Evolutionary conservation across 2,888 invertebrate species (phyloP), one percentile per base, ranked within the genome.

Genomic region (Pecten maximus): DNA sequence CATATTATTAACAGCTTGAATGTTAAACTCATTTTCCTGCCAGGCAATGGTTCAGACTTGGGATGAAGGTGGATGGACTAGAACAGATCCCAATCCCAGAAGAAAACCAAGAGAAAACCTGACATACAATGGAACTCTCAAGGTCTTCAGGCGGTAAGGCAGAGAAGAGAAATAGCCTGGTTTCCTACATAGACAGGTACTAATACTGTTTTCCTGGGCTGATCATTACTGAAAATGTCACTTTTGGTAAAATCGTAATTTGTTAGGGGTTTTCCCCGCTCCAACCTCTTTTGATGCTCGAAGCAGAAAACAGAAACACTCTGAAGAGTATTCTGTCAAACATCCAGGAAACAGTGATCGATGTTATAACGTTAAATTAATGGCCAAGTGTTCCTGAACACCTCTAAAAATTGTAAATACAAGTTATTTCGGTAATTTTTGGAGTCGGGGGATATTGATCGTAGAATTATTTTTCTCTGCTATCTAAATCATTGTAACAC

Each of bases 21-120:
- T 74, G 74, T 74, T 74, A 28, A 74, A 74, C 10, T 74, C 74
- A 74, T 74, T 74, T 74, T 74, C 28, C 74, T 28, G 28, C 74
- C 28, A 35, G 74, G 12, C 28, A 6, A 6, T 74, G 74, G 74
- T 74, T 28, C 35, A 74, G 74, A 28, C 35, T 74, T 74, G 74
- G 8, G 6, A 12, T 35, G 74, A 23, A 54, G 74, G 10, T 16
- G 35, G 74, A 74, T 10, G 74, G 28, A 35, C 74, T 35, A 35
- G 8, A 35, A 35, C 74, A 74, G 74, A 74, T 74, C 74, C 15
- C 28, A 28, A 74, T 35, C 35, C 74, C 74, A 28, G 35, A 35
- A 35, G 74, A 74, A 74, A 74, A 28, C 74, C 16, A 35, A 74
- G 23, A 12, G 10, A 74, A 74, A 74, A 74, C 74, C 74, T 74